A percentile compares a stretch with the other conserved stretches of the same genome.
Evolutionary conservation across 2,888 invertebrate species (phyloP).

Genomic region (Idaea biselata): DNA sequence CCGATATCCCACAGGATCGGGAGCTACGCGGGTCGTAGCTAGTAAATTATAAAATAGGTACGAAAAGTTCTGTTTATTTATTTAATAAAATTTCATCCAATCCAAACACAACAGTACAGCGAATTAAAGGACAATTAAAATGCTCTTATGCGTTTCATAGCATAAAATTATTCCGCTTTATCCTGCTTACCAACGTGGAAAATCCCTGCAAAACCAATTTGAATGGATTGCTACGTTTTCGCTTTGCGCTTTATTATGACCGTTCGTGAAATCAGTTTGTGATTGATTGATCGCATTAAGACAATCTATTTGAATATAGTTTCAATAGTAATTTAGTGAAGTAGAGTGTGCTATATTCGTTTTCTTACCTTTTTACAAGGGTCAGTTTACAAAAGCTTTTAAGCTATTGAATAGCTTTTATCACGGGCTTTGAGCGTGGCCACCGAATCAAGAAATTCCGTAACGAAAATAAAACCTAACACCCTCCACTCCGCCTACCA

Average conservation of each 20-base stretch:
- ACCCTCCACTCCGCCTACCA: too few species aligned
- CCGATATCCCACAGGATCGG: too few species aligned
- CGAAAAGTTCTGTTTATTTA: too few species aligned
- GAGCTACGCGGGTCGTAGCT: too few species aligned
- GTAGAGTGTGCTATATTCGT: not conserved
- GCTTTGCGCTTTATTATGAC: conserved; percentile 30
- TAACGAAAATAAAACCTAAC: too few species aligned
- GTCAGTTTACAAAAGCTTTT: too few species aligned
- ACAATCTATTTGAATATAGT: conserved; percentile 15
- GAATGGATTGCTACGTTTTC: conserved; percentile 30
- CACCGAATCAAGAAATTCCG: too few species aligned
- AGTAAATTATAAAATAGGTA: too few species aligned
- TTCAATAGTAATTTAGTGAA: not conserved
- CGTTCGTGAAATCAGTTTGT: conserved; percentile 23
- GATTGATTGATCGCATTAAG: conserved; percentile 20
- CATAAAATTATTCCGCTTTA: conserved; percentile 39
- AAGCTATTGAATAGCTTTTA: too few species aligned
- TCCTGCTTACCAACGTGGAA: conserved; percentile 45
- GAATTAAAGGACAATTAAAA: not conserved
- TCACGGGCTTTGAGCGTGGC: too few species aligned
- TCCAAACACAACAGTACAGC: not conserved
- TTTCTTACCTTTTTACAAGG: not conserved
- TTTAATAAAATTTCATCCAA: not conserved
- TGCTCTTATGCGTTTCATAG: conserved; percentile 20
- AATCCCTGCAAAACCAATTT: conserved; percentile 56